A percentile compares a stretch with the other conserved stretches of the same genome.
Evolutionary conservation across 2,888 invertebrate genomes (phyloP).

Genomic region (Galeopsomyia nigrocyanea): DNA sequence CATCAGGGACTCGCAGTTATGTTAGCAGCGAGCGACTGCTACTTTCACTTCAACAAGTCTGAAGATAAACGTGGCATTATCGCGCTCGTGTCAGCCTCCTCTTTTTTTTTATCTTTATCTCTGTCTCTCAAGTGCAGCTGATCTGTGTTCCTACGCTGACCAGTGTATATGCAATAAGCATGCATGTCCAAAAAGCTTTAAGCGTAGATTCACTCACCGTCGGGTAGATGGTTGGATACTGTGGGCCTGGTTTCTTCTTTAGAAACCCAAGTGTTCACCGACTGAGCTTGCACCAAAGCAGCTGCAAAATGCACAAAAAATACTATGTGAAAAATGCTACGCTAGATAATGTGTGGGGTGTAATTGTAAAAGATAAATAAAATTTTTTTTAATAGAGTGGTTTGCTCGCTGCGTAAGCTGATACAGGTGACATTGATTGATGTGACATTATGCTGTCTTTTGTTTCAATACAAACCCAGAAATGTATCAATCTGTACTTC

Average conservation of each 20-base stretch:
- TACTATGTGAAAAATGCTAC: slow-evolving; percentile 40
- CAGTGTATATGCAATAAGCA: slow-evolving; percentile 1
- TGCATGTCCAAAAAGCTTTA: slow-evolving; percentile 30
- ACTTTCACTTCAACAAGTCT: slow-evolving; percentile 36
- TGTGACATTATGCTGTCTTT: background rate
- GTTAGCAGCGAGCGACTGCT: background rate
- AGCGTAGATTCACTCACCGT: slow-evolving; percentile 59
- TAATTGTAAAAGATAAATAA: slow-evolving; percentile 15
- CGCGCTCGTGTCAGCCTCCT: background rate
- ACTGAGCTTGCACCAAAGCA: slow-evolving; percentile 52
- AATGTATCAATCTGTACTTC: background rate
- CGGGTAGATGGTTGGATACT: slow-evolving; percentile 57
- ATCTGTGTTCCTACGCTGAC: slow-evolving; percentile 1
- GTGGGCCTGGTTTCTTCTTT: slow-evolving; percentile 60
- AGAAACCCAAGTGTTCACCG: slow-evolving; percentile 64
- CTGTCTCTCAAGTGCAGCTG: background rate
- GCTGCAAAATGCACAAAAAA: slow-evolving; percentile 53
- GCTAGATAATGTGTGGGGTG: slow-evolving; percentile 15
- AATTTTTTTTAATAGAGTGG: background rate
- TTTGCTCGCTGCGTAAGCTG: slow-evolving; percentile 1
- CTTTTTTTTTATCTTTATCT: slow-evolving; percentile 1
- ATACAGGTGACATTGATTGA: background rate
- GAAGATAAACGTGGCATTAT: slow-evolving; percentile 28
- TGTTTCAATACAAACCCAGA: background rate
- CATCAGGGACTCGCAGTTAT: slow-evolving; percentile 19